A percentile compares a stretch with the other conserved stretches of the same genome.
These are phyloP conservation scores for Dolomedes plantarius DNA, from an alignment of 2,888 invertebrate species.

Conservation along the genomic window DNA sequence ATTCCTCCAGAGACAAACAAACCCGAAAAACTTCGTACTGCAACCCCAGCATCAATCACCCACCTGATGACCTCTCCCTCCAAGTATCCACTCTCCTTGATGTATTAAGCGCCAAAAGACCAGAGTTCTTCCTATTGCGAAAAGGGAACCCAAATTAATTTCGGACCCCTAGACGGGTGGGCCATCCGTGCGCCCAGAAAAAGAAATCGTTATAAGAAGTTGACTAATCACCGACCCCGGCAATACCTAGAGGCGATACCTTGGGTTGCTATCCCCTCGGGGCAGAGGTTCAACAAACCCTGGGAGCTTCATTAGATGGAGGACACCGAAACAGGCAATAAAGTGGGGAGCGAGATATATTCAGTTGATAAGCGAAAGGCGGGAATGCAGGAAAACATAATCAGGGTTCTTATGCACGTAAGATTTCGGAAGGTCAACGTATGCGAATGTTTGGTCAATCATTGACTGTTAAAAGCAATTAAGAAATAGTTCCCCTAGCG, in stretches of 20 bases:
- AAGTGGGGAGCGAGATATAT: slow-evolving; percentile 2
- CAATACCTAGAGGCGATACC: slow-evolving; percentile 29
- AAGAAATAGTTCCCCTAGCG: neutral
- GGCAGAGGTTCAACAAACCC: slow-evolving; percentile 59
- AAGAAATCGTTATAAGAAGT: neutral
- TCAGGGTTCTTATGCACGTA: neutral
- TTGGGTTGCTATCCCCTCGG: slow-evolving; percentile 5
- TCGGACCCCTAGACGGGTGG: neutral
- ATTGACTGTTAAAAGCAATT: neutral
- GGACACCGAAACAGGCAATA: slow-evolving; percentile 21
- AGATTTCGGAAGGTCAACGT: neutral
- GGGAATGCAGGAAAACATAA: neutral
- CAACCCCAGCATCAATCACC: too few species aligned
- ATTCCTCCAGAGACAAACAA: too few species aligned
- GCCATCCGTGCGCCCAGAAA: neutral
- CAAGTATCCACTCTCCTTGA: neutral
- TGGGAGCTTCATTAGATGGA: slow-evolving; percentile 51
- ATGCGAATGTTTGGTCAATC: slow-evolving; percentile 11
- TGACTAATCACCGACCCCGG: slow-evolving; percentile 31
- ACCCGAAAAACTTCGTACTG: too few species aligned
- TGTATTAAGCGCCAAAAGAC: neutral
- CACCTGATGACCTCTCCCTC: neutral
- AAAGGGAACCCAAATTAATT: slow-evolving; percentile 4
- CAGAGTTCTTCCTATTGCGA: neutral
- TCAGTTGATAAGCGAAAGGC: neutral